Percentiles rank a stretch among this genome's conserved stretches.
phyloP scores from a whole-genome alignment of 2,797 vertebrate species.

The Emydoidea blandingii region DNA sequence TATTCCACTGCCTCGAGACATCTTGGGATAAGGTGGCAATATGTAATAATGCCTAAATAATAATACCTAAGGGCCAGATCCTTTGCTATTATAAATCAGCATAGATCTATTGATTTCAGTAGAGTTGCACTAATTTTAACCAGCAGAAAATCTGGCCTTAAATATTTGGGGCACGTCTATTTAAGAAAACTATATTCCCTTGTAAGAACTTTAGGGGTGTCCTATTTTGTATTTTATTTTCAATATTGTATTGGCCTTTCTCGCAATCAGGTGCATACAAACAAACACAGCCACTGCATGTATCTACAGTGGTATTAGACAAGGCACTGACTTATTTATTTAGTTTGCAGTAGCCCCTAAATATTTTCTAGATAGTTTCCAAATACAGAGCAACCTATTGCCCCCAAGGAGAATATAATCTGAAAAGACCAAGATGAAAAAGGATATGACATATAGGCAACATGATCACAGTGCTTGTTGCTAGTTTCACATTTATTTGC shows the following conservation, averaged over 20 bases:
- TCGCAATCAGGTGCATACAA: background rate
- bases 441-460: background rate
- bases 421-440: background rate
- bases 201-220: background rate
- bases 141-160: background rate
- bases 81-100: background rate
- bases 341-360: background rate
- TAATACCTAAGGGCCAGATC: background rate
- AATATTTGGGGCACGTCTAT: background rate
- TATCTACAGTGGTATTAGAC: background rate
- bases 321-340: background rate
- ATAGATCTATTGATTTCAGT: background rate
- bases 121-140: background rate
- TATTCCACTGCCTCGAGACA: background rate
- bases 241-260: background rate
- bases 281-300: background rate
- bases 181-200: background rate
- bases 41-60: background rate
- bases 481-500: background rate
- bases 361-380: background rate
- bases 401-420: background rate
- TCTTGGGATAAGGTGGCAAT: background rate
- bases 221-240: background rate
- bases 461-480: background rate
- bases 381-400: background rate